Percentiles rank a stretch among this genome's conserved stretches.
These are phyloP conservation scores for Lota lota DNA, from an alignment of 2,113 vertebrate species.

Conservation along the genomic window DNA sequence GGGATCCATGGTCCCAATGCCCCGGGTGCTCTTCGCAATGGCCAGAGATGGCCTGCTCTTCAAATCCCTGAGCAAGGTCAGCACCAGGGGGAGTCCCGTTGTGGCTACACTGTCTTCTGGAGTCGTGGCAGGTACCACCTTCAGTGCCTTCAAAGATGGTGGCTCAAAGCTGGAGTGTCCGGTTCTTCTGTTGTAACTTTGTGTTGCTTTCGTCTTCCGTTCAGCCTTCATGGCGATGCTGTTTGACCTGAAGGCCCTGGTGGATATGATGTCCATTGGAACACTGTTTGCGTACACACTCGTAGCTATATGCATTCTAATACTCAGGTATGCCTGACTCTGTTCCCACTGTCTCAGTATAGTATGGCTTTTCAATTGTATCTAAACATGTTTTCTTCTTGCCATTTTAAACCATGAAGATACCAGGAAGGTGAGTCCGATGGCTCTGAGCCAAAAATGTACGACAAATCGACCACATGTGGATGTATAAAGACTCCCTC, in stretches of 20 bases:
- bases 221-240: conserved; percentile 83
- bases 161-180: no score
- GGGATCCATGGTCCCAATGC: conserved; percentile 87
- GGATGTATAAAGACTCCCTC: conserved; percentile 58
- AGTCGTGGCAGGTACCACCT: conserved; percentile 74
- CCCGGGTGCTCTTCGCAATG: conserved; percentile 87
- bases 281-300: conserved; percentile 84
- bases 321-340: conserved; percentile 75
- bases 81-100: conserved; percentile 74
- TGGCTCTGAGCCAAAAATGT: conserved; percentile 28
- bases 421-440: conserved; percentile 58
- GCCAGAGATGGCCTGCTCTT: conserved; percentile 84
- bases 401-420: conserved; percentile 51
- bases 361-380: neutral
- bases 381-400: neutral
- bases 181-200: no score
- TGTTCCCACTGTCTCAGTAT: neutral
- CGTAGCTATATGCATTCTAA: conserved; percentile 82
- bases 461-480: conserved; percentile 34
- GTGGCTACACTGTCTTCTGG: conserved; percentile 80
- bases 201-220: conserved; percentile 21
- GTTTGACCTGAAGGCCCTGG: conserved; percentile 81
- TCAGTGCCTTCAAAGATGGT: no score
- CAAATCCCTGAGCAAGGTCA: conserved; percentile 74
- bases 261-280: conserved; percentile 85